phyloP scores from a whole-genome alignment of 2,113 vertebrate genomes.

The Seriola quinqueradiata region DNA sequence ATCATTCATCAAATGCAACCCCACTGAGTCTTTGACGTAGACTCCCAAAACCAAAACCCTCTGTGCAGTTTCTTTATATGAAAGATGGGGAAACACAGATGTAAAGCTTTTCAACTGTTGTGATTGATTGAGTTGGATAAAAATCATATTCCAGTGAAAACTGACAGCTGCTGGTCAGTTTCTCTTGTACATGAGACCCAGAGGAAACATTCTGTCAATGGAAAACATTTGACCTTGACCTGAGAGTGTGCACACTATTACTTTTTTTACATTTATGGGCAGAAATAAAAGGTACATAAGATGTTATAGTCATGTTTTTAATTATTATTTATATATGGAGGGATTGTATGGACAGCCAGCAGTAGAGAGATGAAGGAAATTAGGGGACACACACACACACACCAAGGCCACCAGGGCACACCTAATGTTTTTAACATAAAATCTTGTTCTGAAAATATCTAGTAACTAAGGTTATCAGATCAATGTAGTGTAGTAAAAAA shows the following conservation, averaged over 20 bases:
- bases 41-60: background rate
- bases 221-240: background rate
- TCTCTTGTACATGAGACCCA: background rate
- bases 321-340: background rate
- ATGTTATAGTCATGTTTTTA: background rate
- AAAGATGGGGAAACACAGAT: background rate
- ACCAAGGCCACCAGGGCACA: background rate
- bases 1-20: background rate
- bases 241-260: background rate
- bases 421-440: too few relatives aligned
- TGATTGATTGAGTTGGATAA: background rate
- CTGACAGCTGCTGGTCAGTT: too few relatives aligned
- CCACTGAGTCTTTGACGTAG: background rate
- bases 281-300: too few relatives aligned
- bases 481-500: too few relatives aligned
- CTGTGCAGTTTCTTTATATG: background rate
- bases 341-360: too few relatives aligned
- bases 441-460: too few relatives aligned
- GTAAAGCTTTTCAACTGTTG: background rate
- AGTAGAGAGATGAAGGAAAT: background rate
- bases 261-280: background rate
- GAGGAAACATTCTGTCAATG: background rate
- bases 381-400: background rate
- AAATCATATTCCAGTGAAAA: background rate
- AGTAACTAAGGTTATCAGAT: too few relatives aligned